Evolutionary conservation across 2,113 vertebrate genomes (phyloP).

Genomic region (Mormoops blainvillei): DNA sequence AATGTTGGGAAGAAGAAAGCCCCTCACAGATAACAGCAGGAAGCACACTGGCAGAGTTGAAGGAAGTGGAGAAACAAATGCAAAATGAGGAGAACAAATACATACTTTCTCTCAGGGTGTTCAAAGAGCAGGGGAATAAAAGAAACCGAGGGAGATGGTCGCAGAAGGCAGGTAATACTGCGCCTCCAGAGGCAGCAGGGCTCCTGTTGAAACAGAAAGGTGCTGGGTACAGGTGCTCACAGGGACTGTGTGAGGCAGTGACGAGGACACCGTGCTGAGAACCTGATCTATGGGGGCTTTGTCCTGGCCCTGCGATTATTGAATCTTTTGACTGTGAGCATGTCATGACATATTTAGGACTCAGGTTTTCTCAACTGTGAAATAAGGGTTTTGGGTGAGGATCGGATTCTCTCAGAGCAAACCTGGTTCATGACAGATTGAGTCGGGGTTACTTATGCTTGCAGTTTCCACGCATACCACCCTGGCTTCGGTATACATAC

Average conservation of each 20-base stretch:
- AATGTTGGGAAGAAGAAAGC: slow-evolving; percentile 56
- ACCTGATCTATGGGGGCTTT: neutral
- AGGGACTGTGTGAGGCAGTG: neutral
- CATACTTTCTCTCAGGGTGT: slow-evolving; percentile 21
- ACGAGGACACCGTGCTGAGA: neutral
- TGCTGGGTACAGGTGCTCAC: neutral
- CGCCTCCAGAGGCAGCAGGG: neutral
- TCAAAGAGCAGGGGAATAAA: slow-evolving; percentile 44
- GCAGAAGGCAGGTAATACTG: neutral
- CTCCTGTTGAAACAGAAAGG: neutral
- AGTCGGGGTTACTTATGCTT: neutral
- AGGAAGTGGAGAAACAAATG: slow-evolving; percentile 60
- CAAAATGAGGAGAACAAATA: slow-evolving; percentile 57
- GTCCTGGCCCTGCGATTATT: neutral
- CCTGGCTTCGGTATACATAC: accelerated
- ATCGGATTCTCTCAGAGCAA: neutral
- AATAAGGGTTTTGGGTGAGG: neutral
- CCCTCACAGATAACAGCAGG: slow-evolving; percentile 51
- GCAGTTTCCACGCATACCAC: neutral
- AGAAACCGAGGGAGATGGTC: neutral
- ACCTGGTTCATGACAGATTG: neutral
- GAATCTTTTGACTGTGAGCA: neutral
- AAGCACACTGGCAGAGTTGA: slow-evolving; percentile 43
- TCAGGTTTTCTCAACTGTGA: neutral
- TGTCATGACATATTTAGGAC: neutral